Evolutionary conservation across 1,140 invertebrate genomes (phyloP).

Genomic region (Eurytemora carolleeae): DNA sequence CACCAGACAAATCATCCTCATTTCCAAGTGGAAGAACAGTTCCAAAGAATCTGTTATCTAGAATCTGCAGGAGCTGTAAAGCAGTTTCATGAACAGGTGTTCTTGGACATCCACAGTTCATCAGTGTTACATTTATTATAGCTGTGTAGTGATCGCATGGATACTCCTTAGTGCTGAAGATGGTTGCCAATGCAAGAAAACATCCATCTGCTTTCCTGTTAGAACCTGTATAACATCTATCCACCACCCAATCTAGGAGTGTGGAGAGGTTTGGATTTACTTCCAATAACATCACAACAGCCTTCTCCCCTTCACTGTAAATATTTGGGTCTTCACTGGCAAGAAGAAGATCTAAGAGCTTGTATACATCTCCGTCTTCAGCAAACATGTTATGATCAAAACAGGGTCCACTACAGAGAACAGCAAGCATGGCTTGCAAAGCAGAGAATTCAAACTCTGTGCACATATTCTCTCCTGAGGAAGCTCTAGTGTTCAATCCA

Average conservation of each 20-base stretch:
- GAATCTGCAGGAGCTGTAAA: conserved; percentile 70
- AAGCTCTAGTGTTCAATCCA: background rate
- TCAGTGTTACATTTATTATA: conserved; percentile 86
- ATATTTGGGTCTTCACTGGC: conserved; percentile 70
- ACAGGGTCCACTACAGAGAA: conserved; percentile 82
- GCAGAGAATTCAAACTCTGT: conserved; percentile 41
- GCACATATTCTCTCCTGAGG: conserved; percentile 23
- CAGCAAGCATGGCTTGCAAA: conserved; percentile 71
- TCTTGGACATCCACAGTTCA: conserved; percentile 82
- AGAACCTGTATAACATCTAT: conserved; percentile 81
- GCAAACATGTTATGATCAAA: conserved; percentile 68
- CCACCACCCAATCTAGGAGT: conserved; percentile 88
- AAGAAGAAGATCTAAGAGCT: conserved; percentile 76
- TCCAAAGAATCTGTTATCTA: conserved; percentile 88
- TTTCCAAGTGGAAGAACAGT: conserved; percentile 38
- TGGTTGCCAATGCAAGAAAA: conserved; percentile 78
- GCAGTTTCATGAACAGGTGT: conserved; percentile 78
- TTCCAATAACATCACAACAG: conserved; percentile 76
- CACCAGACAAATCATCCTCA: background rate
- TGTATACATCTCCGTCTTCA: conserved; percentile 65
- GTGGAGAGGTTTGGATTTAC: conserved; percentile 74
- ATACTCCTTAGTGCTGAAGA: conserved; percentile 92
- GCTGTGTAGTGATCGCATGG: conserved; percentile 95
- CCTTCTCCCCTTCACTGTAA: conserved; percentile 71
- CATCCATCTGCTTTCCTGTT: conserved; percentile 79